These are phyloP conservation scores for Disparrhopalites patrizii DNA, from an alignment of 2,888 invertebrate species.

Conservation along the genomic window DNA sequence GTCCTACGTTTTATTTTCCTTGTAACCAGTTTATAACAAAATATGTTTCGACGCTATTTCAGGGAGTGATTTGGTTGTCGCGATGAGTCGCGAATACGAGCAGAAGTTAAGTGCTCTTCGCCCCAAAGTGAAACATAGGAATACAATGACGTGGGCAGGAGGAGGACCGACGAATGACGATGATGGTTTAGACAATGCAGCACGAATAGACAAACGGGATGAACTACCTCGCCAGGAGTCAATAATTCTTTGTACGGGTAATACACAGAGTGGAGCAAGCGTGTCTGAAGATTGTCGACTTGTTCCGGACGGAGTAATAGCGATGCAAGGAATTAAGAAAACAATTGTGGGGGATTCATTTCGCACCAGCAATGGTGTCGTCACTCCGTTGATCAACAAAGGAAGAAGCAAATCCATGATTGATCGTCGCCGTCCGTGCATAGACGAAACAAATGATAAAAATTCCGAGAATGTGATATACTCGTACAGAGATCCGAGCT, in stretches of 20 bases:
- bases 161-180: conserved; percentile 5
- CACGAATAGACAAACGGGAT: no score
- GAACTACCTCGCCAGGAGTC: no score
- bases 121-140: conserved; percentile 50
- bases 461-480: not conserved
- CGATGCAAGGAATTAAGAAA: not conserved
- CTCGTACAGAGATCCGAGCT: conserved; percentile 55
- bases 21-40: no score
- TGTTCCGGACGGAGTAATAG: no score
- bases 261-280: no score
- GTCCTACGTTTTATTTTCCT: no score
- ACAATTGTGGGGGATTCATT: not conserved
- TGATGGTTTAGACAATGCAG: conserved; percentile 3
- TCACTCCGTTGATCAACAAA: not conserved
- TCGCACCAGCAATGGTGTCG: not conserved
- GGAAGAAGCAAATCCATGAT: conserved; percentile 41
- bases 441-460: not conserved
- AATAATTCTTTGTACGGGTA: no score
- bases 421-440: conserved; percentile 19
- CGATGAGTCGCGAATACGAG: conserved; percentile 78
- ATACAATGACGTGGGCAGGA: not conserved
- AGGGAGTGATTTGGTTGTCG: conserved; percentile 80
- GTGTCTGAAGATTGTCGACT: no score
- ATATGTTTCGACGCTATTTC: conserved; percentile 45
- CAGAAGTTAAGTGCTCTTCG: conserved; percentile 72